Evolutionary conservation across 1,140 invertebrate species (phyloP).

Genomic region (Ceratina calcarata): DNA sequence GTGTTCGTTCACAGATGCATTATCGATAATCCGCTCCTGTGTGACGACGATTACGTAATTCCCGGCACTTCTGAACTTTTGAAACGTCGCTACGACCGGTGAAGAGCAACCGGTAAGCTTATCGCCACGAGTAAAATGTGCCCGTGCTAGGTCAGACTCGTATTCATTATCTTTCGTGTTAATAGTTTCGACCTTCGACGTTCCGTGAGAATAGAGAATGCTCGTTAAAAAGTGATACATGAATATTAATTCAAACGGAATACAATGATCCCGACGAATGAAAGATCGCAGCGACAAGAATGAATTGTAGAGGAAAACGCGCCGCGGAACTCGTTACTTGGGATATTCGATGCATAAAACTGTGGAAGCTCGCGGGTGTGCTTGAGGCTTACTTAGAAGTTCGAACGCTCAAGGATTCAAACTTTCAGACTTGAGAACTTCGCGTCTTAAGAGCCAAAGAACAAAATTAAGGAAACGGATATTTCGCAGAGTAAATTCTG

Average conservation of each 20-base stretch:
- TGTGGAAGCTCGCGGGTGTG: neutral
- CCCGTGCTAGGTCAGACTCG: constrained; percentile 17
- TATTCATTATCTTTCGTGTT: constrained; percentile 9
- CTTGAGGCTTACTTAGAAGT: neutral
- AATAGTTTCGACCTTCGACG: constrained; percentile 23
- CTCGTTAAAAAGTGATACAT: constrained; percentile 2
- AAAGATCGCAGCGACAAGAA: neutral
- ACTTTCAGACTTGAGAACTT: neutral
- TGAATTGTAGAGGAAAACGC: neutral
- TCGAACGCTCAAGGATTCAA: neutral
- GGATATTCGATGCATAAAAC: neutral
- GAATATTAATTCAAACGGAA: neutral
- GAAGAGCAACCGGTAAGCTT: neutral
- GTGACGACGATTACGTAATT: constrained; percentile 23
- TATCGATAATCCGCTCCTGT: constrained; percentile 8
- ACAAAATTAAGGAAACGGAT: neutral
- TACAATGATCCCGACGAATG: neutral
- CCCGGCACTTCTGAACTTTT: constrained; percentile 21
- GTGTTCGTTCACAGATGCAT: neutral
- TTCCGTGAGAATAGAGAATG: neutral
- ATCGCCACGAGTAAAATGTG: neutral
- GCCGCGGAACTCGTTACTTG: no score
- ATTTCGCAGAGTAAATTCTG: neutral
- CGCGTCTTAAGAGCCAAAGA: neutral
- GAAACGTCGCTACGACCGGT: neutral